Evolutionary conservation across 2,797 vertebrate genomes (phyloP).

Genomic region (Fistularia tabacaria): DNA sequence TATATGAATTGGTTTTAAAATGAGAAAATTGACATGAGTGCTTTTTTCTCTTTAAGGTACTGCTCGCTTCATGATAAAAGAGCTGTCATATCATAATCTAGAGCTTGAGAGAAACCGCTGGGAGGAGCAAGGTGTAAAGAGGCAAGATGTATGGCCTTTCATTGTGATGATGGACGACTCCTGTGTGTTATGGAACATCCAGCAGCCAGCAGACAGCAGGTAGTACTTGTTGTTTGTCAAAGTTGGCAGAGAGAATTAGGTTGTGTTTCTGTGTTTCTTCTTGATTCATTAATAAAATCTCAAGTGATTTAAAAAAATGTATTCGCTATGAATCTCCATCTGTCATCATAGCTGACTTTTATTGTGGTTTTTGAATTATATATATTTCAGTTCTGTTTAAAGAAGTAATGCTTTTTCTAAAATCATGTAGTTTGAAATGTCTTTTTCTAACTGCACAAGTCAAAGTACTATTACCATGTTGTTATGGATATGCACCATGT

Average conservation of each 20-base stretch:
- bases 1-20: too few species aligned
- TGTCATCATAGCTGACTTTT: too few species aligned
- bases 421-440: too few species aligned
- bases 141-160: conserved; percentile 95
- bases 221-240: conserved; percentile 39
- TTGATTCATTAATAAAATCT: too few species aligned
- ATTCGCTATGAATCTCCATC: too few species aligned
- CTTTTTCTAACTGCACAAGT: too few species aligned
- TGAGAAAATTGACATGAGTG: conserved; percentile 5
- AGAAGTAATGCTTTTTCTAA: too few species aligned
- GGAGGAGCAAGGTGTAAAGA: conserved; percentile 89
- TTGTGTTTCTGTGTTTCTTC: too few species aligned
- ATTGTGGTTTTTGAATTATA: too few species aligned
- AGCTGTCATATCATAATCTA: conserved; percentile 95
- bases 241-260: neutral
- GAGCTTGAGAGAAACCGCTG: conserved; percentile 93
- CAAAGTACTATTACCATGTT: neutral
- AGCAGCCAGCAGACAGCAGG: conserved; percentile 79
- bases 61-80: conserved; percentile 96
- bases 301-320: too few species aligned
- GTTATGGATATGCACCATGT: neutral
- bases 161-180: conserved; percentile 97
- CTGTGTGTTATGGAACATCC: conserved; percentile 91
- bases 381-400: too few species aligned
- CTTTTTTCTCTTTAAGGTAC: conserved; percentile 76